phyloP scores from a whole-genome alignment of 1,140 invertebrate species.

The Drosophila carrolli region DNA sequence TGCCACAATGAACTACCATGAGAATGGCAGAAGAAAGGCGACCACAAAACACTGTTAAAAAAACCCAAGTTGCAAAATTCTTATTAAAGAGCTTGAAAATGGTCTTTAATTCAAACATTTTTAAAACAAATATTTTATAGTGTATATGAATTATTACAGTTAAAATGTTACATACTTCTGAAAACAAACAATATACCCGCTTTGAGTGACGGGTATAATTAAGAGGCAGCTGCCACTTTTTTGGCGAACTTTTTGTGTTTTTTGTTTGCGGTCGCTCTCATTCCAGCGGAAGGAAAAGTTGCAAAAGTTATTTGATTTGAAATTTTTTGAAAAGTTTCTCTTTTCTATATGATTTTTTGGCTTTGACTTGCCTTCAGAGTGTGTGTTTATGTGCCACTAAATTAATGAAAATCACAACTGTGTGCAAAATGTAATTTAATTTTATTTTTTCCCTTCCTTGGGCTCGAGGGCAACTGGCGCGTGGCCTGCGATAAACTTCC shows the following conservation, averaged over 20 bases:
- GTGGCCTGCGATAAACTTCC: slow-evolving; percentile 54
- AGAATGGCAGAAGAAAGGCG: slow-evolving; percentile 5
- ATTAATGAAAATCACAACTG: slow-evolving; percentile 82
- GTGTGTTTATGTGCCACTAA: slow-evolving; percentile 72
- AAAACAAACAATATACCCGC: slow-evolving; percentile 11
- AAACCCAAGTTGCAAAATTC: not conserved
- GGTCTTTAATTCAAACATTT: not conserved
- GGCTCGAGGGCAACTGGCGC: slow-evolving; percentile 47
- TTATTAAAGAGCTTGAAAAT: not conserved
- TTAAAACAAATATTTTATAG: too few relatives aligned
- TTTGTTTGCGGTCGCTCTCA: slow-evolving; percentile 58
- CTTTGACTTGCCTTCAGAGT: slow-evolving; percentile 23
- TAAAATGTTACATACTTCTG: slow-evolving; percentile 3
- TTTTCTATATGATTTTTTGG: slow-evolving; percentile 47
- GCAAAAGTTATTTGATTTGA: slow-evolving; percentile 77
- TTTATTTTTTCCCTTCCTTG: slow-evolving; percentile 38
- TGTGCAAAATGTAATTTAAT: slow-evolving; percentile 80
- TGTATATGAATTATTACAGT: too few relatives aligned
- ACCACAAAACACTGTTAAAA: slow-evolving; percentile 17
- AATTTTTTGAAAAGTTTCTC: slow-evolving; percentile 59
- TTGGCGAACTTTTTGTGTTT: slow-evolving; percentile 43
- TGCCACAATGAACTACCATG: slow-evolving; percentile 48
- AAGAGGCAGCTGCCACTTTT: slow-evolving; percentile 47
- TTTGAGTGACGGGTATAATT: slow-evolving; percentile 13
- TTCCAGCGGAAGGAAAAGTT: slow-evolving; percentile 52